Conservation (phyloP, 2,113 vertebrate species). For the Laticauda colubrina region DNA sequence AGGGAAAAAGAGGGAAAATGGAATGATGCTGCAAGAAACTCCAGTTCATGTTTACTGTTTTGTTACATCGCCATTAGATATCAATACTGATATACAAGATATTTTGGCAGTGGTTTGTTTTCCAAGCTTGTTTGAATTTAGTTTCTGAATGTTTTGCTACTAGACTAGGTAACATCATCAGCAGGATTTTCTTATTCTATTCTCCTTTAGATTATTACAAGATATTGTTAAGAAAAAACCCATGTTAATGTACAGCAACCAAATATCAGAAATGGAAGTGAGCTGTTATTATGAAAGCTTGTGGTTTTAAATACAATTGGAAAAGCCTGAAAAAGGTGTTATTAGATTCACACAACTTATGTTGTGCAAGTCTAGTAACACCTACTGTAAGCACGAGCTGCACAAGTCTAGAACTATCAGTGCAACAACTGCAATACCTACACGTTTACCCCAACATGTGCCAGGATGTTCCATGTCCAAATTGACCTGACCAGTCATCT, state of each 20-base stretch:
- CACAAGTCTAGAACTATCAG: background rate
- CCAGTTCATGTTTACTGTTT: background rate
- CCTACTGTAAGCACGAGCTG: background rate
- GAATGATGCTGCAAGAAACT: background rate
- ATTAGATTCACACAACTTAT: background rate
- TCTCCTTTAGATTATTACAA: too few species aligned
- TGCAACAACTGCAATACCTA: background rate
- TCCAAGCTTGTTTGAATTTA: too few species aligned
- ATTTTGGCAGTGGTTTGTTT: background rate
- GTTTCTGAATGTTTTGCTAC: too few species aligned
- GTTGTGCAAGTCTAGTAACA: background rate
- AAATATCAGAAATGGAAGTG: background rate
- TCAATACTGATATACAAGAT: background rate
- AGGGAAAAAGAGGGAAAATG: background rate
- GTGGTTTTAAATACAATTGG: background rate
- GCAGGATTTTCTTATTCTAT: too few species aligned
- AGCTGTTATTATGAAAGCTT: background rate
- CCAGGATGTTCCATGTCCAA: background rate
- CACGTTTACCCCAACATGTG: background rate
- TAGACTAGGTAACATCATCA: too few species aligned
- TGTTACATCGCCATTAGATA: background rate
- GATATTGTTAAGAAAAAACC: too few species aligned
- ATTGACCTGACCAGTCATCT: background rate
- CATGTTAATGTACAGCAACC: background rate
- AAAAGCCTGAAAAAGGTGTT: background rate